Percentiles rank a stretch among this genome's conserved stretches.
These are phyloP conservation scores for Stomatorhinus walkeri DNA, from an alignment of 2,797 vertebrate genomes.

Conservation along the genomic window DNA sequence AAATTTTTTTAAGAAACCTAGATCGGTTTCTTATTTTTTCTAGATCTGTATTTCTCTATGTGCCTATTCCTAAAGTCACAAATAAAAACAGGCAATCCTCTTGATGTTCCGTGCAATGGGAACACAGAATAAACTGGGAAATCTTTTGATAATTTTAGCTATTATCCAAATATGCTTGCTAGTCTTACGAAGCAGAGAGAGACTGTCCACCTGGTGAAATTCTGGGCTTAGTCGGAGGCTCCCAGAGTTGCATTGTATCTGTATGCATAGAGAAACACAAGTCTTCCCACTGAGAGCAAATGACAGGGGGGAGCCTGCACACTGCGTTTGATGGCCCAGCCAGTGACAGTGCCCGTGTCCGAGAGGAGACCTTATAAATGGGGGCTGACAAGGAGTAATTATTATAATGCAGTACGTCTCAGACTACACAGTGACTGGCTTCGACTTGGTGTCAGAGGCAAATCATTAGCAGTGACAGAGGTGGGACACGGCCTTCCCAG, in stretches of 20 bases:
- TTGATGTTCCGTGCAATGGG: neutral
- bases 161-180: neutral
- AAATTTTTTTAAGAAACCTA: neutral
- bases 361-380: conserved; percentile 52
- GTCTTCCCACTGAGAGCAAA: conserved; percentile 28
- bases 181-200: neutral
- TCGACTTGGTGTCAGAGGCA: conserved; percentile 51
- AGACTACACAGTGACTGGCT: conserved; percentile 50
- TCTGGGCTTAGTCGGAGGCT: neutral
- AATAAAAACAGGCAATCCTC: neutral
- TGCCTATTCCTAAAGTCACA: neutral
- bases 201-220: neutral
- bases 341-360: conserved; percentile 23
- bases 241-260: neutral
- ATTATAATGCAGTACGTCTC: conserved; percentile 58
- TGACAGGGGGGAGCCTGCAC: conserved; percentile 26
- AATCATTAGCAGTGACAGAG: conserved; percentile 58
- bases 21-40: neutral
- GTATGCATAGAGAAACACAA: conserved; percentile 4
- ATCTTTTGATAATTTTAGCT: neutral
- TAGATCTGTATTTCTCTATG: neutral
- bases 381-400: conserved; percentile 64
- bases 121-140: neutral
- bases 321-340: conserved; percentile 19
- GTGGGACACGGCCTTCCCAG: conserved; percentile 47